Evolutionary conservation across 2,113 vertebrate species (phyloP).

Genomic region (Malaclemys terrapin): DNA sequence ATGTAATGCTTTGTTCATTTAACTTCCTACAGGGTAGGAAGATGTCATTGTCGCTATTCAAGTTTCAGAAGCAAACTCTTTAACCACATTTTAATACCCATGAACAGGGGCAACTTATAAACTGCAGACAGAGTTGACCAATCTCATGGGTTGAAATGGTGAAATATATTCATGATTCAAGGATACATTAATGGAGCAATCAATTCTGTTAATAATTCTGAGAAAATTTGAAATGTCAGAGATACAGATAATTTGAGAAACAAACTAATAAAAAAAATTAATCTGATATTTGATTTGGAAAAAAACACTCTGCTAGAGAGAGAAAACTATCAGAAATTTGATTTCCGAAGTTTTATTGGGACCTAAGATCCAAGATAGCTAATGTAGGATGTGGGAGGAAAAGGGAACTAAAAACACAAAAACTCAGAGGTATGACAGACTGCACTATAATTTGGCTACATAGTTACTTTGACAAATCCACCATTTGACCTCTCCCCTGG

Average conservation of each 20-base stretch:
- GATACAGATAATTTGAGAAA: not conserved
- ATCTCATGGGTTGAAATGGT: not conserved
- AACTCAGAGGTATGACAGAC: not conserved
- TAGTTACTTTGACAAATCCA: not conserved
- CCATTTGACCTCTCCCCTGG: not conserved
- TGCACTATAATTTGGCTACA: constrained; percentile 5
- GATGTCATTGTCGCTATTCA: not conserved
- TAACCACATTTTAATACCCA: not conserved
- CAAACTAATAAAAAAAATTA: not conserved
- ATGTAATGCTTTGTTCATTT: not conserved
- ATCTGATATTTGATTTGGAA: not conserved
- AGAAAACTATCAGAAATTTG: not conserved
- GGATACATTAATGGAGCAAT: not conserved
- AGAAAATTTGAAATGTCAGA: not conserved
- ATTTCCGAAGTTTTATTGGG: not conserved
- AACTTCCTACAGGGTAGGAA: constrained; percentile 6
- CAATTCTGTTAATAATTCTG: not conserved
- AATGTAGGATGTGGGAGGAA: rapidly evolving
- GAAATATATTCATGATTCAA: not conserved
- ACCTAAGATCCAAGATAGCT: not conserved
- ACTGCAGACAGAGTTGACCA: not conserved
- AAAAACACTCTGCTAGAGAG: not conserved
- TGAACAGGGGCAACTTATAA: not conserved
- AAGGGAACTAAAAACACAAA: not conserved
- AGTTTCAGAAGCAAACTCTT: not conserved